phyloP scores from a whole-genome alignment of 2,113 vertebrate species.

The Syngnathoides biaculeatus region DNA sequence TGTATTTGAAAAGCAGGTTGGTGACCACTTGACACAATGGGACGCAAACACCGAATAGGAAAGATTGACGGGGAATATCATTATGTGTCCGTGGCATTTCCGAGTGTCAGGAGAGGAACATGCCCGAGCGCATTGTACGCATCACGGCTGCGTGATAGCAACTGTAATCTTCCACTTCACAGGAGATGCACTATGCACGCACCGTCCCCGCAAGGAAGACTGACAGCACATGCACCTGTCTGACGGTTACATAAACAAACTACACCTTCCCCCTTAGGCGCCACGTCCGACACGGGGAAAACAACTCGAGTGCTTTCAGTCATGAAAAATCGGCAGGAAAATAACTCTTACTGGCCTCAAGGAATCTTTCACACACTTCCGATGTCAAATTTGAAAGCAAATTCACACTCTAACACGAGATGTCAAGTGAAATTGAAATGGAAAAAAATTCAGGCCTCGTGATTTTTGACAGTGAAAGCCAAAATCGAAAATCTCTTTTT shows the following conservation, averaged over 20 bases:
- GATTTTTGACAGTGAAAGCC: too few relatives aligned
- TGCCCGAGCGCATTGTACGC: conserved; percentile 44
- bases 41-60: conserved; percentile 36
- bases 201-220: conserved; percentile 38
- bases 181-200: conserved; percentile 53
- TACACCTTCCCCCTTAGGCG: conserved; percentile 42
- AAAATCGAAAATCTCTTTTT: too few relatives aligned
- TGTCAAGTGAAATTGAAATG: background rate
- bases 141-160: conserved; percentile 62
- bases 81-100: conserved; percentile 54
- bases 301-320: background rate
- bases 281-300: background rate
- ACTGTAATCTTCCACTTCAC: conserved; percentile 69
- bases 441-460: background rate
- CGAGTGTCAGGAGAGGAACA: conserved; percentile 42
- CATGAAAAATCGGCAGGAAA: background rate
- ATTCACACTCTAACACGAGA: background rate
- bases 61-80: conserved; percentile 54
- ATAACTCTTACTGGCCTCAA: background rate
- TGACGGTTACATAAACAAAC: conserved; percentile 40
- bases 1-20: background rate
- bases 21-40: background rate
- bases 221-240: conserved; percentile 54
- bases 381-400: background rate
- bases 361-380: background rate